A percentile compares a stretch with the other conserved stretches of the same genome.
Evolutionary conservation across 2,888 invertebrate genomes (phyloP).

Genomic region (Mechanitis messenoides): DNA sequence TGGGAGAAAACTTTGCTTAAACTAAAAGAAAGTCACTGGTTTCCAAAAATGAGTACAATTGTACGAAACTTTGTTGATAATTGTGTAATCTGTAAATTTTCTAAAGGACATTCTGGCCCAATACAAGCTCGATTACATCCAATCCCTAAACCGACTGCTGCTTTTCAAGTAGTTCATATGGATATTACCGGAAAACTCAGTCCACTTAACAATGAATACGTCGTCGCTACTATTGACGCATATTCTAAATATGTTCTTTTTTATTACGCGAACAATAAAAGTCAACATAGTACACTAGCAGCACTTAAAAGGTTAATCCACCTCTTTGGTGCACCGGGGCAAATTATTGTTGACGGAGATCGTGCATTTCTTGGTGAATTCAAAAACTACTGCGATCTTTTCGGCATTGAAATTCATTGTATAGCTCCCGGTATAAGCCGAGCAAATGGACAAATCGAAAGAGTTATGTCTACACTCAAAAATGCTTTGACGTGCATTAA

Average conservation of each 20-base stretch:
- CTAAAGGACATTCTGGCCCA: conserved; percentile 29
- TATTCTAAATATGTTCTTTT: conserved; percentile 21
- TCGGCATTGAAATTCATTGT: conserved; percentile 24
- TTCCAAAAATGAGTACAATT: conserved; percentile 21
- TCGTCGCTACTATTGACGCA: conserved; percentile 30
- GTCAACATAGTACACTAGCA: conserved; percentile 17
- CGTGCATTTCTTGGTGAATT: conserved; percentile 29
- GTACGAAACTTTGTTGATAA: conserved; percentile 22
- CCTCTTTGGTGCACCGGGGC: conserved; percentile 28
- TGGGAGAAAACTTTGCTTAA: conserved; percentile 33
- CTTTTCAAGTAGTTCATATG: conserved; percentile 23
- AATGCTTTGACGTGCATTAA: conserved; percentile 30
- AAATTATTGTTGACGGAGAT: conserved; percentile 30
- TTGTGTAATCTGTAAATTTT: conserved; percentile 28
- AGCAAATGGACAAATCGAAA: conserved; percentile 31
- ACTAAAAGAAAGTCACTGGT: conserved; percentile 24
- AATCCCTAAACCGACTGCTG: conserved; percentile 17
- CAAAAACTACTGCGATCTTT: conserved; percentile 24
- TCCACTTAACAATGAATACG: conserved; percentile 25
- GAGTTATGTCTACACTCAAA: conserved; percentile 28
- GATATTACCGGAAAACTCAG: conserved; percentile 31
- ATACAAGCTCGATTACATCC: conserved; percentile 29
- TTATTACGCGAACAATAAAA: conserved; percentile 20
- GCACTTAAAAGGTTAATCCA: conserved; percentile 20
- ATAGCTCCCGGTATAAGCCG: conserved; percentile 30